Evolutionary conservation across 1,140 invertebrate genomes (phyloP), one percentile per base, ranked within the genome.

Genomic region (Protaetia brevitarsis): DNA sequence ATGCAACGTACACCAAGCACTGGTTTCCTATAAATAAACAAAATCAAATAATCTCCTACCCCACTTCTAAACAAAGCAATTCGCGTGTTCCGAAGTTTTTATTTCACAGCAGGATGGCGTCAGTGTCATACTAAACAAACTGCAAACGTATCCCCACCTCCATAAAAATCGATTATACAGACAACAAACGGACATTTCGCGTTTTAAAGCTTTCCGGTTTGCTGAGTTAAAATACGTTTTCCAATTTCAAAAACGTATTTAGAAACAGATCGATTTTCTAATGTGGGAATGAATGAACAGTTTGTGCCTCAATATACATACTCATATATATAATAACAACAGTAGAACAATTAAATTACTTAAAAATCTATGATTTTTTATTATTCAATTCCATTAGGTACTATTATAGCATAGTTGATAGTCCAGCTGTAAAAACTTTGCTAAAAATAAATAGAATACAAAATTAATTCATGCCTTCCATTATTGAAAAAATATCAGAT

Each of bases 351-450:
- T 65, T 27, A 4, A 10, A 29, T 66, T 69, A 66, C 63, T 36
- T 45, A 10, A n/a, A 58, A 30, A 59, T 59, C 27, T 58, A 65
- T 7, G 37, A 21, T 2, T 66, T 56, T 36, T n/a, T n/a, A n/a
- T n/a, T n/a, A n/a, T n/a, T 66, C 28, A 61, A 66, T 66, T 60
- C 51, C 57, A 2, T 60, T 60, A 59, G 36, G 31, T 66, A 66
- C 57, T 60, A 19, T 56, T 56, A 36, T 19, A 51, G 19, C 26
- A 51, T 21, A 23, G 41, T 59, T 30, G 27, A 30, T 59, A 30
- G 57, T 59, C 30, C 57, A 59, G 27, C 3, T 16, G 29, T 31
- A 58, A 57, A 8, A 57, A 27, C 37, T 41, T n/a, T n/a, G n/a
- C n/a, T n/a, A n/a, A n/a, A n/a, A n/a, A n/a, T n/a, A n/a, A n/a